Evolutionary conservation across 2,113 vertebrate genomes (phyloP).

Genomic region (Cryptoleucopteryx plumbea): DNA sequence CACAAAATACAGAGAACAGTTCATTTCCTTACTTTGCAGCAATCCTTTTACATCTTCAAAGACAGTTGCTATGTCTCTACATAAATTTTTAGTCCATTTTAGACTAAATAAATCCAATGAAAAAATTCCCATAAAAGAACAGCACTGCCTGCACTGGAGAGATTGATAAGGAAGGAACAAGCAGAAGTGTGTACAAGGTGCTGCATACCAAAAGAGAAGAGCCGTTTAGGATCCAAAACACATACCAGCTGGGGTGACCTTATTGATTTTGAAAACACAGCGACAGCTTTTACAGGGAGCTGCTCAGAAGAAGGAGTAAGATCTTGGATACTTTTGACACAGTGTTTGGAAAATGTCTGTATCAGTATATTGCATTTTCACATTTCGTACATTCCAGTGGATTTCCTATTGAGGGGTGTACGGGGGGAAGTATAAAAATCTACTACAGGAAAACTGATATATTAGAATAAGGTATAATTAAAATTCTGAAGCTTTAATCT

Average conservation of each 20-base stretch:
- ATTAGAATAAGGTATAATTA: neutral
- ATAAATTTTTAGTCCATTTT: neutral
- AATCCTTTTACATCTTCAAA: neutral
- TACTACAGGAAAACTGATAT: neutral
- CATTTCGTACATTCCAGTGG: neutral
- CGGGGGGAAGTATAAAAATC: neutral
- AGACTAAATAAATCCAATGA: neutral
- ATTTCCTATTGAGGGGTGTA: neutral
- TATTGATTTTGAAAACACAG: constrained; percentile 20
- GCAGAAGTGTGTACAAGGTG: neutral
- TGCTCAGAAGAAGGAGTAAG: neutral
- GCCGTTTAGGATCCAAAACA: neutral
- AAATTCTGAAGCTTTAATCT: neutral
- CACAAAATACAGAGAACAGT: neutral
- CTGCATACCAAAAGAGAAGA: neutral
- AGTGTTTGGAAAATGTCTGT: neutral
- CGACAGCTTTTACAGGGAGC: neutral
- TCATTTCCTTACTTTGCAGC: neutral
- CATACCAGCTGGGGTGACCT: neutral
- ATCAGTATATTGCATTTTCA: neutral
- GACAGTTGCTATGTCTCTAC: neutral
- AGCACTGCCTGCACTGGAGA: neutral
- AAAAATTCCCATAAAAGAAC: neutral
- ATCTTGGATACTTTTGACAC: neutral
- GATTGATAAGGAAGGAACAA: constrained; percentile 1